A percentile compares a stretch with the other conserved stretches of the same genome.
Conservation (phyloP, 1,140 invertebrate genomes). For the Plutomurus gul region DNA sequence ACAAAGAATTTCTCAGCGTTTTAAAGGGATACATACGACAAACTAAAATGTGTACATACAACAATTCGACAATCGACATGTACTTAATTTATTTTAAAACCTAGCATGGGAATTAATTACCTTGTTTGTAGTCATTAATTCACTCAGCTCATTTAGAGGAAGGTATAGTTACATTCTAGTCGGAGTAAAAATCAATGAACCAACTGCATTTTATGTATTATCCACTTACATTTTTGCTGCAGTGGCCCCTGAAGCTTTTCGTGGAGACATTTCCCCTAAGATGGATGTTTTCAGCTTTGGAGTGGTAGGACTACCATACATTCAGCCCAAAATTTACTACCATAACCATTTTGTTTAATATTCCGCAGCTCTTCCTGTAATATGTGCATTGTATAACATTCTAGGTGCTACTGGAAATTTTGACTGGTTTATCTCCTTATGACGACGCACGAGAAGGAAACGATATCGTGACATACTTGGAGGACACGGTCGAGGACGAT, state of each 20-base stretch:
- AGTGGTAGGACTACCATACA: constrained; percentile 61
- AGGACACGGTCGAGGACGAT: constrained; percentile 54
- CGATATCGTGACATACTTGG: constrained; percentile 61
- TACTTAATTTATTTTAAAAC: too few relatives aligned
- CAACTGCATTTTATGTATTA: too few relatives aligned
- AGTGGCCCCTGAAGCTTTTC: constrained; percentile 75
- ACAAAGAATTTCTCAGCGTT: too few relatives aligned
- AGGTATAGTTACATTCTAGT: too few relatives aligned
- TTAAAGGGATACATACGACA: too few relatives aligned
- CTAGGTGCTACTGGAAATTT: constrained; percentile 67
- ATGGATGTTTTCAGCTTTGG: constrained; percentile 78
- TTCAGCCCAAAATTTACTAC: neutral
- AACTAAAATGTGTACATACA: too few relatives aligned
- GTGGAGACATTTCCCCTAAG: constrained; percentile 72
- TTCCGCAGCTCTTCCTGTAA: neutral
- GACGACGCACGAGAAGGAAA: constrained; percentile 62
- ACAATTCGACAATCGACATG: too few relatives aligned
- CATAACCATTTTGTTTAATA: neutral
- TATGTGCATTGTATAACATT: neutral
- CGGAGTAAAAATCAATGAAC: too few relatives aligned
- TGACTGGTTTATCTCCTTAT: constrained; percentile 69
- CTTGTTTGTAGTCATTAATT: too few relatives aligned
- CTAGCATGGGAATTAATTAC: too few relatives aligned
- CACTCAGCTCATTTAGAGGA: too few relatives aligned
- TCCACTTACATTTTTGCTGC: too few relatives aligned